These are phyloP conservation scores for Panulirus ornatus DNA, from an alignment of 1,140 invertebrate genomes.

Conservation along the genomic window DNA sequence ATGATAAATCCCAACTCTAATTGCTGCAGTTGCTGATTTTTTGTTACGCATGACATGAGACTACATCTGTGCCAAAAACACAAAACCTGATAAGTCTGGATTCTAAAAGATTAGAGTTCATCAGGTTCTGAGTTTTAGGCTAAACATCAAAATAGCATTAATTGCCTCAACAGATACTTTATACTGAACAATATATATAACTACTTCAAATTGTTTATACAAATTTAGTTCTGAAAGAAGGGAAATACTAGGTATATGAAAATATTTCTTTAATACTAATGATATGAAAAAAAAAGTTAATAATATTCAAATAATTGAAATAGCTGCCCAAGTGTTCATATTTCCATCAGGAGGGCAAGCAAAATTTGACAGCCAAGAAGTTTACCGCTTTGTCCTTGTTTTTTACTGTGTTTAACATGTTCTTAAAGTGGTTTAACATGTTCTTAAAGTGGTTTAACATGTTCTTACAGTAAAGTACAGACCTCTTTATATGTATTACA, in stretches of 20 bases:
- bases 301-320: background rate
- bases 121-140: conserved; percentile 70
- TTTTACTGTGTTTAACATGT: too few species aligned
- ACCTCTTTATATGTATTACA: background rate
- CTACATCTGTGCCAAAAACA: conserved; percentile 70
- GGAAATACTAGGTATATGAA: background rate
- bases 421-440: too few species aligned
- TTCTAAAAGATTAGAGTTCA: conserved; percentile 29
- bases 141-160: conserved; percentile 49
- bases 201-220: background rate
- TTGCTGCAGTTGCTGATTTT: conserved; percentile 67
- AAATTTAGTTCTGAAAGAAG: background rate
- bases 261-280: too few species aligned
- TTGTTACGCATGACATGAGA: conserved; percentile 70
- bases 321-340: background rate
- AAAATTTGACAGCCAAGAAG: too few species aligned
- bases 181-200: background rate
- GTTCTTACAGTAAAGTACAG: background rate
- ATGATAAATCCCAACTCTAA: conserved; percentile 69
- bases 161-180: conserved; percentile 15
- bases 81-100: conserved; percentile 70
- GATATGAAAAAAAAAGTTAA: background rate
- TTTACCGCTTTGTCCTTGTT: too few species aligned
- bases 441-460: too few species aligned
- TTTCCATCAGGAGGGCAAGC: background rate